Percentiles rank a stretch among this genome's conserved stretches.
These are phyloP conservation scores for Gymnobelideus leadbeateri DNA, from an alignment of 2,113 vertebrate species.

Conservation along the genomic window DNA sequence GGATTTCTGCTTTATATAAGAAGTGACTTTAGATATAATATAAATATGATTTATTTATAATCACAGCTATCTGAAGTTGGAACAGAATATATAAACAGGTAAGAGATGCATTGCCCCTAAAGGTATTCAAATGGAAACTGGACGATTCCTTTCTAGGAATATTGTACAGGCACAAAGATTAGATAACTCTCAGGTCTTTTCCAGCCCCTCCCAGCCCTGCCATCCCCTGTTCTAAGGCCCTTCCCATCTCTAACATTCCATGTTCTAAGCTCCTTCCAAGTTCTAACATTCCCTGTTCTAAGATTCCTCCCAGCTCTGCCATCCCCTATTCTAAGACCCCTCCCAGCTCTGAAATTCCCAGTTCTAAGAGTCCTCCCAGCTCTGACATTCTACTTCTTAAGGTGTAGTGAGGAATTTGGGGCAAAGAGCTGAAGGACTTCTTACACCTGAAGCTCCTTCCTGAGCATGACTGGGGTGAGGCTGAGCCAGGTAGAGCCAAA, in stretches of 20 bases:
- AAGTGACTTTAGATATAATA: background rate
- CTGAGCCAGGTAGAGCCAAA: background rate
- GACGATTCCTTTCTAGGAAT: background rate
- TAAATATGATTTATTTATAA: background rate
- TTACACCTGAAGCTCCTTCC: background rate
- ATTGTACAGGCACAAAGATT: background rate
- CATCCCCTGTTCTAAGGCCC: background rate
- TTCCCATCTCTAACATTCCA: background rate
- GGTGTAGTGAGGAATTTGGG: background rate
- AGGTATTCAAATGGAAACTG: background rate
- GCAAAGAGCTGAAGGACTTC: background rate
- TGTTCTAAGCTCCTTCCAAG: background rate
- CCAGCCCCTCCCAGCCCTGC: background rate
- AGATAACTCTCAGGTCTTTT: background rate
- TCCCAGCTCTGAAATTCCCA: background rate
- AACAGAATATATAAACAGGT: background rate
- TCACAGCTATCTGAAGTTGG: background rate
- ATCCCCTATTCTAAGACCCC: background rate
- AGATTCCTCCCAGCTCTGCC: background rate
- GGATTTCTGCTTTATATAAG: background rate
- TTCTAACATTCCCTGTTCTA: background rate
- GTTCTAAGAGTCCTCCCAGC: background rate
- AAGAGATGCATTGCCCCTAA: background rate
- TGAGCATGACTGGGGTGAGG: background rate
- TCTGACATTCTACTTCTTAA: background rate